Evolutionary conservation across 1,140 invertebrate genomes (phyloP), one percentile per base, ranked within the genome.

Genomic region (Heliothis subflexa): DNA sequence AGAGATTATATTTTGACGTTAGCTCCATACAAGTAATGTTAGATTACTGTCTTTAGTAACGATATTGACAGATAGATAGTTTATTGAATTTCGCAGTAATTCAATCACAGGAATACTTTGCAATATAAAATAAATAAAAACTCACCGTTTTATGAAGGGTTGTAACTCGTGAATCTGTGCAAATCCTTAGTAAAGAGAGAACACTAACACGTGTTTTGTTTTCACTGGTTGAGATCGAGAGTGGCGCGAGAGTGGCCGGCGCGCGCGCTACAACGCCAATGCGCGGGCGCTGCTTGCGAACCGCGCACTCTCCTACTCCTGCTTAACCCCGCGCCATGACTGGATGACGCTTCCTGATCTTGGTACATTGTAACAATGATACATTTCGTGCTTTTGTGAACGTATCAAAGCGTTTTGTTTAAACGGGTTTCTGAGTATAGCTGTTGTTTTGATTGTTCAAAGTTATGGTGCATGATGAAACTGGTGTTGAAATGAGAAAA

Each of bases 261-360:
- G 68, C 86, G 86, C 83, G 81, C 82, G 85, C 87, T 72, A 52
- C 74, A 62, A 45, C 28, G 71, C 55, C 82, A 88, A 86, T 87
- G 83, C 73, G 64, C 82, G 49, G 59, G 73, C 54, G 80, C 40
- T 61, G 7, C 18, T 0, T n/a, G 33, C 57, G 12, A 14, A 18
- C 64, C 64, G 64, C 14, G 5, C 64, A 14, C 64, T 50, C 64
- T 68, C 64, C 64, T 68, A 68, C 64, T 68, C 64, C 47, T 52
- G 7, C 59, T 62, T 5, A 66, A 18, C 16, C 45, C 64, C 64
- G 13, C 25, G 1, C 21, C 64, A 13, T 12, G 9, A 11, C 11
- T 14, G 47, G 13, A 12, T 68, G 33, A 25, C 9, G 18, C 47
- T 68, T 68, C 64, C 64, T 68, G 45, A 10, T 50, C n/a, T 45